Evolutionary conservation across 2,797 vertebrate species (phyloP).

Genomic region (Lacerta viridis): DNA sequence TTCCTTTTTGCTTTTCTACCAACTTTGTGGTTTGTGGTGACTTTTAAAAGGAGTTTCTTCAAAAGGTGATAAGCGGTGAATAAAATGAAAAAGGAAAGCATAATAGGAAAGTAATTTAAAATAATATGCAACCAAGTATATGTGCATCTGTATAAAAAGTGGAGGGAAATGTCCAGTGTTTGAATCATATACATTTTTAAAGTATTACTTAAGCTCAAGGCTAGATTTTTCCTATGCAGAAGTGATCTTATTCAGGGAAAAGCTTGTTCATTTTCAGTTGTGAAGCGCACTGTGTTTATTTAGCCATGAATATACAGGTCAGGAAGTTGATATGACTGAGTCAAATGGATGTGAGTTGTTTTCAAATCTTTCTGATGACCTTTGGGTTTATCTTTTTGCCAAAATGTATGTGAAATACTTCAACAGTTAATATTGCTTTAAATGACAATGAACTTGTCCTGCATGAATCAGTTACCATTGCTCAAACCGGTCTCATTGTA

Average conservation of each 20-base stretch:
- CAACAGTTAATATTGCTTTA: slow-evolving; percentile 25
- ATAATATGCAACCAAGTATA: slow-evolving; percentile 31
- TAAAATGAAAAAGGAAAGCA: slow-evolving; percentile 44
- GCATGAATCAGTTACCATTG: not conserved
- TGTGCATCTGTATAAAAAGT: slow-evolving; percentile 43
- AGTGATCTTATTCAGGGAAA: not conserved
- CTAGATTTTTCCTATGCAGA: not conserved
- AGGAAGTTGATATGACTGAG: not conserved
- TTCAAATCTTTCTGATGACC: not conserved
- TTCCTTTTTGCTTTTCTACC: slow-evolving; percentile 59
- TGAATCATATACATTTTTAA: slow-evolving; percentile 29
- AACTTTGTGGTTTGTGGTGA: slow-evolving; percentile 47
- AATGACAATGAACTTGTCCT: not conserved
- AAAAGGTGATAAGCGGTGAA: slow-evolving; percentile 47
- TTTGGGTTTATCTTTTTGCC: not conserved
- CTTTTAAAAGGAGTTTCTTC: slow-evolving; percentile 11
- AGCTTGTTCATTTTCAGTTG: not conserved
- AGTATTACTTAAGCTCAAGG: slow-evolving; percentile 55
- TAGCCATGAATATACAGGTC: not conserved
- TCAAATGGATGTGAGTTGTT: not conserved
- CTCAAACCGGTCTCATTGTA: too few species aligned
- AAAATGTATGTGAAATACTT: slow-evolving; percentile 19
- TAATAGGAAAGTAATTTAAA: slow-evolving; percentile 66
- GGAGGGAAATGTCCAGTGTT: slow-evolving; percentile 26
- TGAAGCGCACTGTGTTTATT: not conserved